phyloP scores from a whole-genome alignment of 2,797 vertebrate genomes.

The Danio aesculapii region DNA sequence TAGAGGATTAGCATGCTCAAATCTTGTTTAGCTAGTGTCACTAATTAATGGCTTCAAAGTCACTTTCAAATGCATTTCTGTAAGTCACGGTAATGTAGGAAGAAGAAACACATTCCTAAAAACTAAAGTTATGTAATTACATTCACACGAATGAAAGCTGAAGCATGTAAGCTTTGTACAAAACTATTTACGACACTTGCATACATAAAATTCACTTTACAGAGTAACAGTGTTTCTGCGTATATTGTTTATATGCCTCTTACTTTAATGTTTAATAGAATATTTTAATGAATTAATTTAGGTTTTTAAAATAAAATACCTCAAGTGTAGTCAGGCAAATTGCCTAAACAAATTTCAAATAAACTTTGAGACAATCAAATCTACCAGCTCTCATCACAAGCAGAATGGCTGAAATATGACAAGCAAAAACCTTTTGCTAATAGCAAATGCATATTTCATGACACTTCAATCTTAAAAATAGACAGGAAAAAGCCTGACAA shows the following conservation, averaged over 20 bases:
- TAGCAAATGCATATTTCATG: conserved; percentile 2
- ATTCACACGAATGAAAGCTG: background rate
- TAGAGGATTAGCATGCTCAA: conserved; percentile 72
- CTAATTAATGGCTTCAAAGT: conserved; percentile 78
- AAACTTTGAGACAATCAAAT: background rate
- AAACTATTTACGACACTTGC: background rate
- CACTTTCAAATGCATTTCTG: conserved; percentile 54
- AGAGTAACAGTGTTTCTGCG: too few species aligned
- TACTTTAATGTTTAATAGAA: too few species aligned
- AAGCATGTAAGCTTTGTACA: background rate
- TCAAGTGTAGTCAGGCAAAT: background rate
- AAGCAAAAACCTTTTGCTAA: background rate
- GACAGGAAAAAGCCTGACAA: background rate
- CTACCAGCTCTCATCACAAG: background rate
- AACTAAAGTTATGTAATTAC: background rate
- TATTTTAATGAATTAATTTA: too few species aligned
- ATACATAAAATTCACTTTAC: too few species aligned
- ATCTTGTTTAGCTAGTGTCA: conserved; percentile 76
- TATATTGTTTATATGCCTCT: too few species aligned
- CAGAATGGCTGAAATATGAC: background rate
- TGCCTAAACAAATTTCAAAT: conserved; percentile 7
- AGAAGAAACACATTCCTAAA: conserved; percentile 30
- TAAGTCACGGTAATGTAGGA: conserved; percentile 43
- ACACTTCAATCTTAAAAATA: background rate
- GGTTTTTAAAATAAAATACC: background rate